These are phyloP conservation scores for Spisula subtruncata DNA, from an alignment of 2,888 invertebrate species.

Conservation along the genomic window DNA sequence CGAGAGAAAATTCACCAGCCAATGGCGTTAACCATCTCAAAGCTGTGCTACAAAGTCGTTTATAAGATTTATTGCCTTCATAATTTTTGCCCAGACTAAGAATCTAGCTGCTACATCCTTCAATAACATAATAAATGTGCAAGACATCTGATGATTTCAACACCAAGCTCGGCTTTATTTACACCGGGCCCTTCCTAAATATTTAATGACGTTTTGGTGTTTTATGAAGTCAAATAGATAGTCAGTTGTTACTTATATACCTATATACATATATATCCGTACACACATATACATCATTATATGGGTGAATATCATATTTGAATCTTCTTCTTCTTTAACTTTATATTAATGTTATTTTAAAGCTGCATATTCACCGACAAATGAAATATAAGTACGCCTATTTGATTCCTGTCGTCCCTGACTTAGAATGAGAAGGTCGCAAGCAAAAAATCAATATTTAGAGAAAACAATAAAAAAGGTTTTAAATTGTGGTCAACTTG, in stretches of 20 bases:
- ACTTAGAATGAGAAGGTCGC: too few relatives aligned
- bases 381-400: too few relatives aligned
- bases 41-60: not conserved
- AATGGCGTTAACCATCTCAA: not conserved
- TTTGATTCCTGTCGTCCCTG: too few relatives aligned
- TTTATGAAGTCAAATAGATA: not conserved
- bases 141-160: not conserved
- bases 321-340: too few relatives aligned
- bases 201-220: not conserved
- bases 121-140: not conserved
- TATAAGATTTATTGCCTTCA: constrained; percentile 4
- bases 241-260: too few relatives aligned
- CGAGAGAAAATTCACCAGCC: not conserved
- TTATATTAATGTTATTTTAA: too few relatives aligned
- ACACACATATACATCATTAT: not conserved
- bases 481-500: too few relatives aligned
- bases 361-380: too few relatives aligned
- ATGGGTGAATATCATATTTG: too few relatives aligned
- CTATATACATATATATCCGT: not conserved
- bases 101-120: not conserved
- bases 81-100: constrained; percentile 6
- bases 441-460: too few relatives aligned
- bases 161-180: not conserved
- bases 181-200: not conserved
- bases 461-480: too few relatives aligned